A percentile compares a stretch with the other conserved stretches of the same genome.
Evolutionary conservation across 2,113 vertebrate species (phyloP).

Genomic region (Serilophus lunatus): DNA sequence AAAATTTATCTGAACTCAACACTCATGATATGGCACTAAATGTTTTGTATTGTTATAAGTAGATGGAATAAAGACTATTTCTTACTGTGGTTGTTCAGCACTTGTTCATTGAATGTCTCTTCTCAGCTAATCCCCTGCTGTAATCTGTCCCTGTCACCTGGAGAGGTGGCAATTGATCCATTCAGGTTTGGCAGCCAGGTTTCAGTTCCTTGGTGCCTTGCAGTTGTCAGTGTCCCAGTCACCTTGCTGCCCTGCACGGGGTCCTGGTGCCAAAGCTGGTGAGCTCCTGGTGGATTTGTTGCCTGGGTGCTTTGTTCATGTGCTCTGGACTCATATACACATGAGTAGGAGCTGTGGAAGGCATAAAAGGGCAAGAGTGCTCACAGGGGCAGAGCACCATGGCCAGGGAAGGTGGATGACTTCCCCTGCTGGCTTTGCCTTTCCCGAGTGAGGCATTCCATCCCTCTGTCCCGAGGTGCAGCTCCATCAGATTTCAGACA

Average conservation of each 20-base stretch:
- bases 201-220: background rate
- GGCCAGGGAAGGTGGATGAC: no score
- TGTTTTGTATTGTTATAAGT: background rate
- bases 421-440: background rate
- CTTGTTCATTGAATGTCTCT: background rate
- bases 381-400: background rate
- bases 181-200: background rate
- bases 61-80: background rate
- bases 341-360: background rate
- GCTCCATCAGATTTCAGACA: background rate
- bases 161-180: background rate
- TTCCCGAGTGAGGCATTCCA: accelerated
- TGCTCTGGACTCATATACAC: background rate
- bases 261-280: background rate
- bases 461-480: background rate
- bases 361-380: background rate
- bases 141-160: accelerated
- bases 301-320: background rate
- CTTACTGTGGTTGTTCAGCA: background rate
- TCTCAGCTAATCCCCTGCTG: background rate
- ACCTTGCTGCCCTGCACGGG: background rate
- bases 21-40: background rate
- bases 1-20: background rate
- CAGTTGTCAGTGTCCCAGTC: background rate
- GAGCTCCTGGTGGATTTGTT: background rate